Evolutionary conservation across 2,797 vertebrate genomes (phyloP), one percentile per base, ranked within the genome.

Genomic region (Chloroceryle inda): DNA sequence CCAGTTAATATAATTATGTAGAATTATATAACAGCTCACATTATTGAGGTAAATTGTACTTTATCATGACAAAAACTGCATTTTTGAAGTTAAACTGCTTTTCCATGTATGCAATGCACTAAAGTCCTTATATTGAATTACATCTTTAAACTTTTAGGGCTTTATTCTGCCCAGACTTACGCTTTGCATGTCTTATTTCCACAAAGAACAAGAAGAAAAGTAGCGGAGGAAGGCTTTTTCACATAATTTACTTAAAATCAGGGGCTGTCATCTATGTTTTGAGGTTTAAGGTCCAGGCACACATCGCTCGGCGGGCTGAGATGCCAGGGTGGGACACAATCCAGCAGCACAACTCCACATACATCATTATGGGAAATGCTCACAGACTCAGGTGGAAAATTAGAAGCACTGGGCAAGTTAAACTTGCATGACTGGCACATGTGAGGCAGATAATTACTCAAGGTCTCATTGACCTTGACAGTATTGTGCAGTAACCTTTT

Each of bases 1-100:
- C 97, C 98, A 97, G 98, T 97, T 98, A 98, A 98, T 98, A 97
- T 97, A 98, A 98, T 98, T 98, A 98, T 91, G 94, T 94, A 97
- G 97, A 98, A 98, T 98, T 98, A 98, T 89, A 83, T 97, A 98
- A 98, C 97, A 96, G 96, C 97, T 98, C 93, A 96, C 96, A 97
- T 98, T 97, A 97, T 96, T 95, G 96, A 97, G 97, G 98, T 97
- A 98, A 98, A 98, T 98, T 97, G 97, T 96, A 97, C 97, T 97
- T 97, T 95, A 97, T 97, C 97, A 92, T 95, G 91, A 96, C 96
- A 97, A 98, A 97, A 97, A 96, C 77, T 88, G 96, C 93, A 92
- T 98, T 97, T 97, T 96, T 95, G 91, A 97, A 97, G 95, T 96
- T 97, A 96, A 97, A 97, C 95, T 84, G 94, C 95, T 97, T 96